phyloP scores from a whole-genome alignment of 2,113 vertebrate genomes.

The Tylochromis polylepis region DNA sequence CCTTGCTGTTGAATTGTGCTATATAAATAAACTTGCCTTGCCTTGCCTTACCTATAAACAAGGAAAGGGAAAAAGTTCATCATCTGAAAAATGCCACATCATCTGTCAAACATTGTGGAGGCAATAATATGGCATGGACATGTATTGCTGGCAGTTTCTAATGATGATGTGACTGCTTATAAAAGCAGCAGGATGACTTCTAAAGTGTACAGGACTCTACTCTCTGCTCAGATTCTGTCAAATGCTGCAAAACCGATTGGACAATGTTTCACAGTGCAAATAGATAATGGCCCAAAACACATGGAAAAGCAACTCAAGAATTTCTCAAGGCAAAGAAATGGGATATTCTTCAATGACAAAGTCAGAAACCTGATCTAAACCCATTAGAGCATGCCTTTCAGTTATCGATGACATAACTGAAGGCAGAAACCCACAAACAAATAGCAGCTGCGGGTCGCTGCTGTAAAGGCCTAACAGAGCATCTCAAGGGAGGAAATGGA shows the following conservation, averaged over 20 bases:
- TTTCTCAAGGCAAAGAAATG: background rate
- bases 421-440: background rate
- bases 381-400: background rate
- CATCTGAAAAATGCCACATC: background rate
- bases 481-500: background rate
- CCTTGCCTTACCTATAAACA: too few relatives aligned
- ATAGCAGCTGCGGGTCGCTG: background rate
- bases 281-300: background rate
- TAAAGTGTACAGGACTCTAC: background rate
- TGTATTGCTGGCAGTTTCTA: background rate
- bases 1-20: too few relatives aligned
- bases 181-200: background rate
- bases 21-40: too few relatives aligned
- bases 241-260: background rate
- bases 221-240: background rate
- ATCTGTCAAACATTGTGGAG: background rate
- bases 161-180: background rate
- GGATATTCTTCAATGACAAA: background rate
- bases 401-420: background rate
- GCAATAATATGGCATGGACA: background rate
- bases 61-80: background rate
- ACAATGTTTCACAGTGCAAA: background rate
- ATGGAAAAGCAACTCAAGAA: background rate
- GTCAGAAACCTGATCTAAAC: background rate
- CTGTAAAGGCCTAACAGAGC: background rate